Conservation (phyloP, 2,797 vertebrate genomes). For the Lagocephalus sceleratus region DNA sequence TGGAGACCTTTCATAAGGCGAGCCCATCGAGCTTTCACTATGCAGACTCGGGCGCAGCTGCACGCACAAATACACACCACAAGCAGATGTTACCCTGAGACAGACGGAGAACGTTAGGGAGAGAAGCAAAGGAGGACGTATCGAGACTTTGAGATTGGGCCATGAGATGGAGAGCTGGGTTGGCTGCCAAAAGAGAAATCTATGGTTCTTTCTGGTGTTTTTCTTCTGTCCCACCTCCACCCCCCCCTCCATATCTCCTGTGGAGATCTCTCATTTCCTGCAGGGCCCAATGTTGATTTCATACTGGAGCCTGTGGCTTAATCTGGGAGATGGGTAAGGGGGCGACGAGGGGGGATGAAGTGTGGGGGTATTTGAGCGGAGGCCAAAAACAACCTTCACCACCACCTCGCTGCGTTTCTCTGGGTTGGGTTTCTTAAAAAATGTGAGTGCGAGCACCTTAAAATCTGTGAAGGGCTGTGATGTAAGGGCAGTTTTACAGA, state of each 20-base stretch:
- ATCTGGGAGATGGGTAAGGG: constrained; percentile 50
- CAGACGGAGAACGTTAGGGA: constrained; percentile 19
- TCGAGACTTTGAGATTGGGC: constrained; percentile 19
- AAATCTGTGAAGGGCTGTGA: constrained; percentile 9
- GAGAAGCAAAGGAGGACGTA: constrained; percentile 26
- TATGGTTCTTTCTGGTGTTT: constrained; percentile 52
- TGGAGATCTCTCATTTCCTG: constrained; percentile 79
- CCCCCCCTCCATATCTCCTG: constrained; percentile 65
- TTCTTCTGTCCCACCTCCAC: constrained; percentile 58
- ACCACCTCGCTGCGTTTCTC: constrained; percentile 41
- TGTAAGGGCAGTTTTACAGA: constrained; percentile 17
- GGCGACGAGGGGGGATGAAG: constrained; percentile 31
- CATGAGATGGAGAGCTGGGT: constrained; percentile 35
- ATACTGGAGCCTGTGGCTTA: constrained; percentile 68
- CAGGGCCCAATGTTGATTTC: constrained; percentile 71
- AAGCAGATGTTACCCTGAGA: constrained; percentile 44
- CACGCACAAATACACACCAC: constrained; percentile 33
- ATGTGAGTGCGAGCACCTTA: constrained; percentile 12
- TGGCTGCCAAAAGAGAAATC: constrained; percentile 55
- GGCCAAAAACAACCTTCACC: constrained; percentile 63
- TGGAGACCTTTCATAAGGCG: constrained; percentile 50
- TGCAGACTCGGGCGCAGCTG: constrained; percentile 46
- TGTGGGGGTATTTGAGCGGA: constrained; percentile 55
- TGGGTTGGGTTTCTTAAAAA: constrained; percentile 37
- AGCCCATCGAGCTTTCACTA: constrained; percentile 30